Evolutionary conservation across 2,797 vertebrate genomes (phyloP).

Genomic region (Parauchenoglanis ngamensis): DNA sequence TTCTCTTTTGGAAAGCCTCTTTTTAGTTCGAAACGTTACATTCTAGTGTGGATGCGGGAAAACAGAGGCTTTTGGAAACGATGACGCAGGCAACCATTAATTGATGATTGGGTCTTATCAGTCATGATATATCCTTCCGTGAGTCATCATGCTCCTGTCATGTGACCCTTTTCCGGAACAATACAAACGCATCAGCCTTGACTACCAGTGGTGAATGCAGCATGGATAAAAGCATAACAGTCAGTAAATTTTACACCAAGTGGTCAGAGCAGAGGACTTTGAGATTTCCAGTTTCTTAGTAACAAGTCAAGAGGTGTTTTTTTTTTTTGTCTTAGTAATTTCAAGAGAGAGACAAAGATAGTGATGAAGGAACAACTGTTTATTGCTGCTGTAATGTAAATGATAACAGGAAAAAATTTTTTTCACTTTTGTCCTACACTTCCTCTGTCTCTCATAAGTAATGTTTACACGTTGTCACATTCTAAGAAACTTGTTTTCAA

Average conservation of each 20-base stretch:
- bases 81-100: too few relatives aligned
- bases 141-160: too few relatives aligned
- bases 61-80: too few relatives aligned
- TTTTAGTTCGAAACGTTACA: too few relatives aligned
- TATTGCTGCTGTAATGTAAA: neutral
- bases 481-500: conserved; percentile 41
- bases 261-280: neutral
- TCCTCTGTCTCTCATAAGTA: conserved; percentile 29
- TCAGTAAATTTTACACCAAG: neutral
- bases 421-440: neutral
- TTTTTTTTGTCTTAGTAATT: neutral
- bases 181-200: too few relatives aligned
- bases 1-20: too few relatives aligned
- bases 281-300: neutral
- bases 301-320: neutral
- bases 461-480: conserved; percentile 23
- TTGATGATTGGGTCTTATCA: too few relatives aligned
- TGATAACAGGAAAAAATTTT: neutral
- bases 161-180: too few relatives aligned
- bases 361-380: neutral
- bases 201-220: too few relatives aligned
- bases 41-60: too few relatives aligned
- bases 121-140: too few relatives aligned
- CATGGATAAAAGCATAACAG: neutral
- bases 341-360: neutral